Percentiles rank a stretch among this genome's conserved stretches.
These are phyloP conservation scores for Myotis daubentonii DNA, from an alignment of 2,797 vertebrate genomes.

Conservation along the genomic window DNA sequence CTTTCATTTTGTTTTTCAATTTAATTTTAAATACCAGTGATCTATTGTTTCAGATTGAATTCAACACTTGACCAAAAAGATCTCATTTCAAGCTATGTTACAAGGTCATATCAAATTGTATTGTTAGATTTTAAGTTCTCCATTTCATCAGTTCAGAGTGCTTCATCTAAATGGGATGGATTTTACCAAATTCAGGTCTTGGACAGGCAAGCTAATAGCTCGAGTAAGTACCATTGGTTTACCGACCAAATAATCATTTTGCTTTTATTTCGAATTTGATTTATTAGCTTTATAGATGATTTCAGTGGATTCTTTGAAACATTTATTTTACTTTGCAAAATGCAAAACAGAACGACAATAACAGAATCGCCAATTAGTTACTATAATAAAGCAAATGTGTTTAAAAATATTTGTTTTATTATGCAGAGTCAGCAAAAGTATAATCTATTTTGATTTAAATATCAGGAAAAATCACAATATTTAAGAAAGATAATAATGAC, in stretches of 20 bases:
- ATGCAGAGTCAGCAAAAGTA: neutral
- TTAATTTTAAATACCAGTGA: constrained; percentile 35
- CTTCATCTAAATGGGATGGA: neutral
- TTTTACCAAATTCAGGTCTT: constrained; percentile 28
- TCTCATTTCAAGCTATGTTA: neutral
- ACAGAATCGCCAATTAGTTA: neutral
- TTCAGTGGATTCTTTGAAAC: neutral
- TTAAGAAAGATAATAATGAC: neutral
- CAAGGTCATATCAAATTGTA: neutral
- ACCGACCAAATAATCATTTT: neutral
- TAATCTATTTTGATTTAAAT: constrained; percentile 22
- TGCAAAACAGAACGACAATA: neutral
- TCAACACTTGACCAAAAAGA: constrained; percentile 27
- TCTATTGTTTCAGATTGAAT: constrained; percentile 17
- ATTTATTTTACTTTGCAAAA: neutral
- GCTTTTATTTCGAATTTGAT: neutral
- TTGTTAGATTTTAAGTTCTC: constrained; percentile 34
- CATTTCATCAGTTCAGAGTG: neutral
- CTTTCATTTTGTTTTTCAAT: constrained; percentile 33
- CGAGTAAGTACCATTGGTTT: neutral
- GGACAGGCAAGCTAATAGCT: neutral
- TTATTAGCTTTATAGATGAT: neutral
- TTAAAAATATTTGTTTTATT: neutral
- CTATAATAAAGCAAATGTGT: neutral
- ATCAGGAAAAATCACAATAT: neutral